Percentiles rank a stretch among this genome's conserved stretches.
Conservation (phyloP, 2,888 invertebrate species). For the Coenonympha glycerion region DNA sequence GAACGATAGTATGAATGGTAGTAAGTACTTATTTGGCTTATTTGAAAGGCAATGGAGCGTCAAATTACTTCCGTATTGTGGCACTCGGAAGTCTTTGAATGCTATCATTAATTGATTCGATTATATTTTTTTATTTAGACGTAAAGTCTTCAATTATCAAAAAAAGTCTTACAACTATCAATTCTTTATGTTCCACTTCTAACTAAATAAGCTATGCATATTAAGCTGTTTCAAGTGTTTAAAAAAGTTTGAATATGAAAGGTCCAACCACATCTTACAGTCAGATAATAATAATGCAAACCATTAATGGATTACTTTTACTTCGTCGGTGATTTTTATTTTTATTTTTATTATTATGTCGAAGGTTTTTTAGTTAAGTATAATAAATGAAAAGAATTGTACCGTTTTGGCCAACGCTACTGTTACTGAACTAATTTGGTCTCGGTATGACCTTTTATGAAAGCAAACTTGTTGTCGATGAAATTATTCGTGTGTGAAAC, state of each 20-base stretch:
- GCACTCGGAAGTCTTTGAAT: conserved; percentile 24
- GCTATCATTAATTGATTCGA: background rate
- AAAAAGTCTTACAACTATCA: background rate
- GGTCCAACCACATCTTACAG: no score
- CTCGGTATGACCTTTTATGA: background rate
- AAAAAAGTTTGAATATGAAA: no score
- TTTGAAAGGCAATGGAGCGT: conserved; percentile 15
- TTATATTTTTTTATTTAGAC: background rate
- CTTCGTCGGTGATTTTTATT: background rate
- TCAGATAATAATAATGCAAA: no score
- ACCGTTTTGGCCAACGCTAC: background rate
- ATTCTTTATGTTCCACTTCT: background rate
- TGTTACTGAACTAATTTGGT: background rate
- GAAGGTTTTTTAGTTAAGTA: background rate
- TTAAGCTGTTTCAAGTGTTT: no score
- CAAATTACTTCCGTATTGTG: conserved; percentile 27
- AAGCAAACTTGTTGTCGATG: background rate
- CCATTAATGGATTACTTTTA: no score
- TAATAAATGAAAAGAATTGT: background rate
- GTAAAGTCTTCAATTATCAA: background rate
- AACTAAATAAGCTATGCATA: no score
- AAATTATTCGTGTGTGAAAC: background rate
- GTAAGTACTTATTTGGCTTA: background rate
- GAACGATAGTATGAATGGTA: background rate
- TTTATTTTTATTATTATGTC: background rate